Evolutionary conservation across 2,888 invertebrate species (phyloP).

Genomic region (Campaea margaritaria): DNA sequence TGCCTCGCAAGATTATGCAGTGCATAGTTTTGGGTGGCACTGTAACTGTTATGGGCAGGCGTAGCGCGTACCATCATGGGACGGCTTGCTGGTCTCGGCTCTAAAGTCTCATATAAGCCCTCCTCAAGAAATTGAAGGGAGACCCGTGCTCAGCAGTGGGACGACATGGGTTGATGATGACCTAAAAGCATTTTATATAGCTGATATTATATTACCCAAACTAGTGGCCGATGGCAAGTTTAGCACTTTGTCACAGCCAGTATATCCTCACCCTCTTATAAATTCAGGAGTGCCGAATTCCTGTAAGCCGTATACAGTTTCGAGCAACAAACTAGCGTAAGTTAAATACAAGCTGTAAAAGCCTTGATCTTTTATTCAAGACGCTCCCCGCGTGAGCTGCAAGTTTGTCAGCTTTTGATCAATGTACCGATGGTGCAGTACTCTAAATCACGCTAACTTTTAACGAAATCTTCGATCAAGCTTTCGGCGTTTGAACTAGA

Average conservation of each 20-base stretch:
- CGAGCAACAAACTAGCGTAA: constrained; percentile 23
- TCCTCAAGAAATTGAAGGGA: too few relatives aligned
- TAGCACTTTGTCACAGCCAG: constrained; percentile 1
- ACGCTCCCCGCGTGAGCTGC: constrained; percentile 26
- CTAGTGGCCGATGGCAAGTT: constrained; percentile 2
- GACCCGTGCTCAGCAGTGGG: too few relatives aligned
- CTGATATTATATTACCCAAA: too few relatives aligned
- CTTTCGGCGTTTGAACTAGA: too few relatives aligned
- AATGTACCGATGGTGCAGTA: constrained; percentile 10
- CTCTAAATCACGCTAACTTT: background rate
- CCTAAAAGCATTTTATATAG: background rate
- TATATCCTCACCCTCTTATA: background rate
- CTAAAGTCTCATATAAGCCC: too few relatives aligned
- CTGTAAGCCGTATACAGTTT: constrained; percentile 13
- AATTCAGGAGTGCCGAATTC: background rate
- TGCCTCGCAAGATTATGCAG: too few relatives aligned
- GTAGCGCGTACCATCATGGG: too few relatives aligned
- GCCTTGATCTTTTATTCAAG: constrained; percentile 33
- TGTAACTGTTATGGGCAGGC: too few relatives aligned
- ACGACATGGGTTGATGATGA: too few relatives aligned
- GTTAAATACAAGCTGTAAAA: constrained; percentile 32
- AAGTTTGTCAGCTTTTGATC: constrained; percentile 22
- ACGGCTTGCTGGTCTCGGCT: too few relatives aligned
- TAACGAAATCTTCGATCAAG: too few relatives aligned
- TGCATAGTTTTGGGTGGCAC: too few relatives aligned